These are phyloP conservation scores for Cyclina sinensis DNA, from an alignment of 1,140 invertebrate species.

Conservation along the genomic window DNA sequence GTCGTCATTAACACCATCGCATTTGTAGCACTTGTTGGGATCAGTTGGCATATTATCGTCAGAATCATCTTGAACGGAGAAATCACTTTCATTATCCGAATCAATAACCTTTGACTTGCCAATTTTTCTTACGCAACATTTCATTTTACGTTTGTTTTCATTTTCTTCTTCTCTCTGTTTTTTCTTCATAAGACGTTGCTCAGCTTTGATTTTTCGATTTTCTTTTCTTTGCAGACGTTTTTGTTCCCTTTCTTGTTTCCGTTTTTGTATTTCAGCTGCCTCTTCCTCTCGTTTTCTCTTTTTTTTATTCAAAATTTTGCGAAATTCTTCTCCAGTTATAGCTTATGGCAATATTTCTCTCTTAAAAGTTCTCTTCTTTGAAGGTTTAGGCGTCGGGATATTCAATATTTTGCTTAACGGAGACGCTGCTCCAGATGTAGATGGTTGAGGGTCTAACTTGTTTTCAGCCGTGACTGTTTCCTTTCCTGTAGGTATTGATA, in stretches of 20 bases:
- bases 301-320: conserved; percentile 7
- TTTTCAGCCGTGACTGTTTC: neutral
- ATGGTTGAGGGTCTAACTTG: neutral
- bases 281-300: conserved; percentile 14
- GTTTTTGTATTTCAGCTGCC: neutral
- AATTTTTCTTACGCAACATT: neutral
- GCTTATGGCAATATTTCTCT: conserved; percentile 5
- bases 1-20: neutral
- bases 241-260: neutral
- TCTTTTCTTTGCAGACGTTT: neutral
- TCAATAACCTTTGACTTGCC: too few species aligned
- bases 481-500: neutral
- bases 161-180: neutral
- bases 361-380: neutral
- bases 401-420: neutral
- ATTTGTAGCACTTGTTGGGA: neutral
- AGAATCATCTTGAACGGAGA: neutral
- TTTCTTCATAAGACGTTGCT: neutral
- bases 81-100: neutral
- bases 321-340: conserved; percentile 26
- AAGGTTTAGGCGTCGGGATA: neutral
- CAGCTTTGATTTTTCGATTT: too few species aligned
- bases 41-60: too few species aligned
- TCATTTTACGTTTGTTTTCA: neutral
- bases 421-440: neutral